phyloP scores from a whole-genome alignment of 2,888 invertebrate species.

The Magallana nippona region DNA sequence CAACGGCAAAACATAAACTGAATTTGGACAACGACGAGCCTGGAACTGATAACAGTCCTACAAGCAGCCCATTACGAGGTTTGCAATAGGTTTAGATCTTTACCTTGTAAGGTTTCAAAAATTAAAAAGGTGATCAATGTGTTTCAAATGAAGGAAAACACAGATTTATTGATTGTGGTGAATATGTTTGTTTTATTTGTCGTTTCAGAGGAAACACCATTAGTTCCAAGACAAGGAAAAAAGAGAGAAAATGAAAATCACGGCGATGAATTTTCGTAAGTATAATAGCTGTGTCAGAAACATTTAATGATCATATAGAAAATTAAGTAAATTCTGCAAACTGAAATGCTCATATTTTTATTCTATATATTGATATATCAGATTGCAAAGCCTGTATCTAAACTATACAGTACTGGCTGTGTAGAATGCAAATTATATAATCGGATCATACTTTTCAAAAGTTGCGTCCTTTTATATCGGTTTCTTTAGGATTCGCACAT shows the following conservation, averaged over 20 bases:
- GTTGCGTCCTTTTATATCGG: not conserved
- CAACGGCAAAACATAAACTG: conserved; percentile 10
- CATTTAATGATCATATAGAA: not conserved
- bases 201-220: conserved; percentile 59
- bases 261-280: conserved; percentile 64
- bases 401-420: no score
- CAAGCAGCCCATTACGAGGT: conserved; percentile 23
- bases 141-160: not conserved
- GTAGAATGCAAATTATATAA: no score
- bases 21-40: conserved; percentile 30
- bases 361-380: no score
- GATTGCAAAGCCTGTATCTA: no score
- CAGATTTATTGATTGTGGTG: not conserved
- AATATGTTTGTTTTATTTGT: not conserved
- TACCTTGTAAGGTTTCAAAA: not conserved
- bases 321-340: not conserved
- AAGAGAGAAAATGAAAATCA: conserved; percentile 53
- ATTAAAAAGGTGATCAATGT: not conserved
- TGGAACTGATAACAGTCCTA: conserved; percentile 25
- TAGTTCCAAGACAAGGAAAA: conserved; percentile 57
- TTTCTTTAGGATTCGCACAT: not conserved
- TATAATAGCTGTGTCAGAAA: not conserved
- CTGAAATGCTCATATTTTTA: no score
- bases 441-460: not conserved
- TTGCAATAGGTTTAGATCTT: not conserved